Percentiles rank a stretch among this genome's conserved stretches.
Conservation (phyloP, 2,113 vertebrate species). For the Hoplias malabaricus region DNA sequence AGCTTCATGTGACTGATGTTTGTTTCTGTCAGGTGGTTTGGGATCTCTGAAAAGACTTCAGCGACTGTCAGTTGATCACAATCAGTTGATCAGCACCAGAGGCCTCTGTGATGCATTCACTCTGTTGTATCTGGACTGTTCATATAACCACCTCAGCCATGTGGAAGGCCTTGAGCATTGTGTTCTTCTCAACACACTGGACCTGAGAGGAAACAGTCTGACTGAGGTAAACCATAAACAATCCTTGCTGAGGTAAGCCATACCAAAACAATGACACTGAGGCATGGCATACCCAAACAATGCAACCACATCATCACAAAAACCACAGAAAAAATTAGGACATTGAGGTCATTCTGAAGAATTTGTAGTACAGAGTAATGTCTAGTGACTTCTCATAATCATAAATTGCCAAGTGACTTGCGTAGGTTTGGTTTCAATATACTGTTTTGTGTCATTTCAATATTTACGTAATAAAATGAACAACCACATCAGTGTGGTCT, state of each 20-base stretch:
- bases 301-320: not conserved
- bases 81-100: slow-evolving; percentile 87
- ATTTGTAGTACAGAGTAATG: slow-evolving; percentile 7
- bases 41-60: slow-evolving; percentile 82
- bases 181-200: slow-evolving; percentile 84
- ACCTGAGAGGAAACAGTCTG: slow-evolving; percentile 86
- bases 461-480: slow-evolving; percentile 9
- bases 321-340: not conserved
- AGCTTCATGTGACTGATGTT: not conserved
- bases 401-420: not conserved
- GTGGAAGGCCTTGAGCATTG: slow-evolving; percentile 84
- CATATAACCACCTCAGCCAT: slow-evolving; percentile 84
- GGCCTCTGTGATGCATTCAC: slow-evolving; percentile 78
- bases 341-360: not conserved
- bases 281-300: not conserved
- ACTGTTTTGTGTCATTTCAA: slow-evolving; percentile 10
- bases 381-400: slow-evolving; percentile 16
- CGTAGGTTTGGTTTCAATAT: not conserved
- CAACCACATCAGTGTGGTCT: slow-evolving; percentile 11
- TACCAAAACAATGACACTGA: not conserved
- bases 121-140: slow-evolving; percentile 84
- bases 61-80: slow-evolving; percentile 82
- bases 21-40: slow-evolving; percentile 78
- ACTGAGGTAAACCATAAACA: slow-evolving; percentile 76
- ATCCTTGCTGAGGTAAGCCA: not conserved